phyloP scores from a whole-genome alignment of 2,113 vertebrate genomes.

The Pitta sordida region DNA sequence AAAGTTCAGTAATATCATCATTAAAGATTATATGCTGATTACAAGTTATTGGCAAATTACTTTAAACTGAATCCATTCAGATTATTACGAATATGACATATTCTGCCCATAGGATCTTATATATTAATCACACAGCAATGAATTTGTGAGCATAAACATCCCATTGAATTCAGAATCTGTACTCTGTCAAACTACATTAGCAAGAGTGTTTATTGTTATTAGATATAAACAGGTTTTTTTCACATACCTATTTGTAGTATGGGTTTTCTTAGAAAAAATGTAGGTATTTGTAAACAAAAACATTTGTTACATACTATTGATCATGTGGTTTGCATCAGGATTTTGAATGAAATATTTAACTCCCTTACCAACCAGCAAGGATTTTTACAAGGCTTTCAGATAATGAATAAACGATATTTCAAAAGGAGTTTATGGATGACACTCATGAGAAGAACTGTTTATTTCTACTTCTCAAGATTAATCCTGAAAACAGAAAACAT shows the following conservation, averaged over 20 bases:
- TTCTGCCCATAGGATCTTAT: conserved; percentile 25
- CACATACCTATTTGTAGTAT: background rate
- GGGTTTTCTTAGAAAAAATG: background rate
- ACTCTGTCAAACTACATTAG: background rate
- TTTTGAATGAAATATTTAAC: background rate
- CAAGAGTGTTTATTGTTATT: background rate
- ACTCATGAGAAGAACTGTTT: background rate
- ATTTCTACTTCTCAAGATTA: background rate
- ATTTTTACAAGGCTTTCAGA: background rate
- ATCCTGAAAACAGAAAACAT: background rate
- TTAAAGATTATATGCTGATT: conserved; percentile 50
- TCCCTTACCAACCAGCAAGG: background rate
- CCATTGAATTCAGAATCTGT: background rate
- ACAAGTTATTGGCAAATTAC: conserved; percentile 28
- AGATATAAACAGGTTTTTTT: background rate
- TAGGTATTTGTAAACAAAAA: background rate
- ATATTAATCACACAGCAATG: conserved; percentile 5
- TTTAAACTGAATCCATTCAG: conserved; percentile 21
- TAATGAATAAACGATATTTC: conserved; percentile 1
- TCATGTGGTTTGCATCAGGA: background rate
- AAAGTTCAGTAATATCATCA: conserved; percentile 37
- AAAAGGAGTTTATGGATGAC: conserved; percentile 3
- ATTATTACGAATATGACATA: conserved; percentile 23
- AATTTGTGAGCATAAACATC: background rate
- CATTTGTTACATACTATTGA: background rate